phyloP scores from a whole-genome alignment of 2,113 vertebrate genomes.

The Brachirus orientalis region DNA sequence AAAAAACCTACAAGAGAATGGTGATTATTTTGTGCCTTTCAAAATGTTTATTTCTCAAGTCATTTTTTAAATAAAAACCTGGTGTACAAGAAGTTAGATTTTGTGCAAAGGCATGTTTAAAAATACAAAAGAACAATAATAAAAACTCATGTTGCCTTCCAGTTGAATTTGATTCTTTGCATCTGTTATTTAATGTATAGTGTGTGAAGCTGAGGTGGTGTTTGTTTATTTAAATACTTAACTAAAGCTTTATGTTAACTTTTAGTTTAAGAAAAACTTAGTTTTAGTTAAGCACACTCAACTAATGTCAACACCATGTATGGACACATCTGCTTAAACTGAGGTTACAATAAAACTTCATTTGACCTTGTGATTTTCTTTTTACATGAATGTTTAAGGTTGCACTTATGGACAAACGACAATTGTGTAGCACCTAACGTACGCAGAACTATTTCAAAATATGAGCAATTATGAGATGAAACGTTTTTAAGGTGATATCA shows the following conservation, averaged over 20 bases:
- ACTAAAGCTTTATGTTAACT: too few species aligned
- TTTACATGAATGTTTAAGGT: too few species aligned
- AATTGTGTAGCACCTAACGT: background rate
- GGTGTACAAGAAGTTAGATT: background rate
- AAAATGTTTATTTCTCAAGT: conserved; percentile 19
- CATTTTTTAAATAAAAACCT: background rate
- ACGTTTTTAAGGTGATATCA: background rate
- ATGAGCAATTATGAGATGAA: background rate
- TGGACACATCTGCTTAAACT: too few species aligned
- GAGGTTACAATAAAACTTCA: too few species aligned
- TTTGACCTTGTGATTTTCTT: too few species aligned
- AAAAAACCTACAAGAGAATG: background rate
- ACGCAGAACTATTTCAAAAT: background rate
- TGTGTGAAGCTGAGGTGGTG: too few species aligned
- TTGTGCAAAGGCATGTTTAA: conserved; percentile 4
- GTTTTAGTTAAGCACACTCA: too few species aligned
- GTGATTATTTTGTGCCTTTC: background rate
- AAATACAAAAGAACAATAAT: too few species aligned
- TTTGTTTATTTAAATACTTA: too few species aligned
- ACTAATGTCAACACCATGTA: too few species aligned
- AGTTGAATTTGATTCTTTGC: background rate
- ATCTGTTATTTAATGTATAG: background rate
- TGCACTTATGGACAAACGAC: too few species aligned
- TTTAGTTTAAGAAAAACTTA: background rate
- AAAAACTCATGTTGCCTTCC: background rate